Conservation (phyloP, 2,113 vertebrate species). For the Chlamydotis undulata region DNA sequence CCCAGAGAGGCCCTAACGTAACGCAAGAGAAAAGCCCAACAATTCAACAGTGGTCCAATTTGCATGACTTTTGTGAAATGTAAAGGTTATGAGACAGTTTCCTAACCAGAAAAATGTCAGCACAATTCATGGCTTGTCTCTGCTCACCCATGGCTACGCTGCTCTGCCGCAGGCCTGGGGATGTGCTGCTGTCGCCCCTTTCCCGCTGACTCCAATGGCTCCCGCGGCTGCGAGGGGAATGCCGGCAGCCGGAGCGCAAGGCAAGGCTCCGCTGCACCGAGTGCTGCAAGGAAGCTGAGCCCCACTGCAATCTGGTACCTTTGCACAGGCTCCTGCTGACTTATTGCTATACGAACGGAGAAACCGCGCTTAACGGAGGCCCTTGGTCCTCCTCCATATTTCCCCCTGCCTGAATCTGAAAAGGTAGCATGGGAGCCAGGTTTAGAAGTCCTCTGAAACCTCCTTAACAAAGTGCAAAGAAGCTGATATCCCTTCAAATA, state of each 20-base stretch:
- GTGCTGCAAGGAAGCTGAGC: rapidly evolving
- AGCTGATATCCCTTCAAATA: not conserved
- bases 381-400: not conserved
- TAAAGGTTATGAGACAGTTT: not conserved
- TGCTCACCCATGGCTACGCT: rapidly evolving
- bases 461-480: not conserved
- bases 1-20: not conserved
- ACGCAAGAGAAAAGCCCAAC: rapidly evolving
- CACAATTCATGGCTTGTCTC: not conserved
- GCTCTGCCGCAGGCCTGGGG: not conserved
- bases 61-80: not conserved
- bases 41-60: rapidly evolving
- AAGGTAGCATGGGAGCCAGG: not conserved
- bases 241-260: rapidly evolving
- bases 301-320: rapidly evolving
- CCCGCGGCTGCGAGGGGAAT: rapidly evolving
- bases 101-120: not conserved
- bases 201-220: rapidly evolving
- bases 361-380: not conserved
- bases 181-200: not conserved
- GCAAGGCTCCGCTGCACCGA: rapidly evolving
- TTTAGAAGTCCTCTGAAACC: not conserved
- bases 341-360: not conserved
- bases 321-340: not conserved
- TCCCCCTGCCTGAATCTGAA: not conserved